Evolutionary conservation across 2,888 invertebrate species (phyloP), one percentile per base, ranked within the genome.

Genomic region (Dolichopus griseipennis): DNA sequence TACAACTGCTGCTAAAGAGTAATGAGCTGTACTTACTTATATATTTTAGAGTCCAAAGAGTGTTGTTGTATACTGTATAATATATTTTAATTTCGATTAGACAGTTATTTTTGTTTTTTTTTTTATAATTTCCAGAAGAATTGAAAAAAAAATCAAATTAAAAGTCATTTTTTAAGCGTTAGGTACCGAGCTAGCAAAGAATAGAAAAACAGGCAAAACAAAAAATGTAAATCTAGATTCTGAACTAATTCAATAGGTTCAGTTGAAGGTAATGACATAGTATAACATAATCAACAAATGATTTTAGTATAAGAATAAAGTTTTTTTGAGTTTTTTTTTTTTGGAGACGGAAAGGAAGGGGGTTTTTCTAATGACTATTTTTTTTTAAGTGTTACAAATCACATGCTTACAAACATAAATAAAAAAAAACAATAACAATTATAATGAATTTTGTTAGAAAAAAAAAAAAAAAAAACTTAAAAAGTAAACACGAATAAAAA

Each of bases 11-110:
- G 8, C 18, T n/a, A 12, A 52, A 52, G 18, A 3, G 52, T 52
- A 52, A 52, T 52, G 52, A 52, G 52, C n/a, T 52, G n/a, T n/a
- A n/a, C n/a, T n/a, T n/a, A 52, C 52, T 52, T 52, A 52, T 18
- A 52, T 52, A 52, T 15, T 52, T 12, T n/a, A n/a, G 18, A 52
- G 52, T 52, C n/a, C n/a, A n/a, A n/a, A n/a, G n/a, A n/a, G 18
- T 18, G 52, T 27, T 27, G 27, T 27, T 27, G 27, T 15, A 18
- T n/a, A n/a, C n/a, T n/a, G n/a, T n/a, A n/a, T n/a, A n/a, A n/a
- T n/a, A 18, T 52, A 52, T 18, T 52, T 52, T 52, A 52, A 52
- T 18, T 52, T 52, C 52, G 52, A 52, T 52, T 52, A 52, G 52
- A 15, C 15, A 18, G 52, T 52, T 52, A 12, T 2, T 37, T 37